Evolutionary conservation across 1,140 invertebrate genomes (phyloP), one percentile per base, ranked within the genome.

Genomic region (Rhagoletis pomonella): DNA sequence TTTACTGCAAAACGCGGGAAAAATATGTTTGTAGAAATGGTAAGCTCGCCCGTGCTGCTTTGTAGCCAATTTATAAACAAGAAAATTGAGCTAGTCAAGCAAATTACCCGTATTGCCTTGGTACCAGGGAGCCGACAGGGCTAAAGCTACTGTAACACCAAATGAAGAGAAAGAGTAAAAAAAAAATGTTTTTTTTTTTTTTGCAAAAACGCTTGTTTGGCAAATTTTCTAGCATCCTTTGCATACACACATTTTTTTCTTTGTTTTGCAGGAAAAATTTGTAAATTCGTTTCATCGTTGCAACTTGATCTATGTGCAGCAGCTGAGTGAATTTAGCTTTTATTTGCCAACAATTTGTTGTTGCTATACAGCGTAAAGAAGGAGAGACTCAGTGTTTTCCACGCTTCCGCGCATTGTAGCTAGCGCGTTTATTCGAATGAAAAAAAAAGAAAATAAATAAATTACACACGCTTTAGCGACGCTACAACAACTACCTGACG

Each of bases 31-130:
- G 29, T 29, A 29, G 29, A 29, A 29, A 29, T 29, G 29, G 29
- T 29, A 77, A 2, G 42, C 42, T 12, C 14, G 14, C 47, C 19
- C 0, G 3, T 58, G 47, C 19, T 81, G 19, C 47, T 55, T 81
- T 81, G 19, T 9, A 81, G 73, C 73, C 73, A 81, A 81, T 81
- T 81, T 81, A 81, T 81, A 81, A 81, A 55, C 73, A 81, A 55
- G 73, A 42, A 81, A 55, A 81, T 81, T 81, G 73, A 81, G 73
- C 73, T 81, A 55, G 73, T 81, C 73, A 55, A 81, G 73, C 29
- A 81, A 81, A 81, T 81, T 81, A 81, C 73, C 73, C 73, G 73
- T 81, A 81, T 81, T 81, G 47, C 73, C 73, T 81, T 81, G 73
- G 73, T 50, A 81, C 17, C 73, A 19, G 42, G 29, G 29, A 29